Percentiles rank a stretch among this genome's conserved stretches.
Conservation (phyloP, 2,113 vertebrate genomes). For the Scomber japonicus region DNA sequence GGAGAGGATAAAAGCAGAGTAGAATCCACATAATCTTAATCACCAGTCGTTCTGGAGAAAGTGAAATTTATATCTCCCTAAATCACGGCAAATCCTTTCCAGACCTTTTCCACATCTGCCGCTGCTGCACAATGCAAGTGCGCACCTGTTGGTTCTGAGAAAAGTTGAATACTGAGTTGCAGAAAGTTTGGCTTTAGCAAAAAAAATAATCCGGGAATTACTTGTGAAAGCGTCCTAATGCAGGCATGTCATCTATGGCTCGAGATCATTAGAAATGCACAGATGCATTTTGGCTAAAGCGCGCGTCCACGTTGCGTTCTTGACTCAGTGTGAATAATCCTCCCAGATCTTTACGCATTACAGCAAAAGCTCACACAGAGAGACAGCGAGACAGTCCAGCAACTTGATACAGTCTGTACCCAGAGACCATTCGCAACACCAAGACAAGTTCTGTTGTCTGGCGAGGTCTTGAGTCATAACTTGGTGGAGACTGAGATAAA, state of each 20-base stretch:
- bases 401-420: conserved; percentile 68
- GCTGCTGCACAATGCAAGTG: conserved; percentile 59
- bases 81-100: conserved; percentile 70
- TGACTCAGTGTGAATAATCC: conserved; percentile 56
- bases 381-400: conserved; percentile 45
- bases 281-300: conserved; percentile 56
- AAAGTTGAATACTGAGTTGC: conserved; percentile 49
- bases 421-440: conserved; percentile 40
- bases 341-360: conserved; percentile 65
- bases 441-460: conserved; percentile 62
- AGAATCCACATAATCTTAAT: conserved; percentile 95
- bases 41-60: conserved; percentile 75
- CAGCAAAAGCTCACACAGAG: conserved; percentile 43
- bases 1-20: conserved; percentile 86
- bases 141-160: conserved; percentile 88
- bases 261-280: conserved; percentile 31
- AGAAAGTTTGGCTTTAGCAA: conserved; percentile 30
- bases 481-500: conserved; percentile 65
- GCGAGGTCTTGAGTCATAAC: conserved; percentile 65
- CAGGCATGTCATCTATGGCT: conserved; percentile 33
- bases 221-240: conserved; percentile 26
- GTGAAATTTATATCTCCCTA: conserved; percentile 71
- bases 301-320: conserved; percentile 57
- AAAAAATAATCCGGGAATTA: conserved; percentile 50
- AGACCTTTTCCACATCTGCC: conserved; percentile 16